Evolutionary conservation across 2,113 vertebrate species (phyloP).

Genomic region (Archilochus colubris): DNA sequence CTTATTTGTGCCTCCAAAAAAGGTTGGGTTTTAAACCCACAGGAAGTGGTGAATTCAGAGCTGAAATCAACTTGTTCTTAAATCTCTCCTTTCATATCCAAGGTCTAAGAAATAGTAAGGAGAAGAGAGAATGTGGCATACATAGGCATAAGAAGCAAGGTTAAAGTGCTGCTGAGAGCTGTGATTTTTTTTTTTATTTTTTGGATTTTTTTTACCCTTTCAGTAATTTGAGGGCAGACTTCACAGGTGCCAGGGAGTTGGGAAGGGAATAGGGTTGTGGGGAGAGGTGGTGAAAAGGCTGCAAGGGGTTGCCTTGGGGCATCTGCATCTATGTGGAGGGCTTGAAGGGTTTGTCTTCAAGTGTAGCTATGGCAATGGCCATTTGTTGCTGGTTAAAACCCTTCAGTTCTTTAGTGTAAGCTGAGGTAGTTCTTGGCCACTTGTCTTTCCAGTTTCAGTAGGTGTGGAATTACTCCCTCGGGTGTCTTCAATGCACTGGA

Average conservation of each 20-base stretch:
- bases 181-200: too few relatives aligned
- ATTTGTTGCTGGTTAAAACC: not conserved
- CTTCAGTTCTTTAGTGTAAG: not conserved
- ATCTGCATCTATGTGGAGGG: not conserved
- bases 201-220: not conserved
- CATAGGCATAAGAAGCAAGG: not conserved
- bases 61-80: not conserved
- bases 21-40: not conserved
- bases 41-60: not conserved
- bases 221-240: not conserved
- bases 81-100: not conserved
- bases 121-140: not conserved
- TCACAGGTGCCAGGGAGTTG: accelerated
- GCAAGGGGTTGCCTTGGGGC: not conserved
- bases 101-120: not conserved
- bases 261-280: not conserved
- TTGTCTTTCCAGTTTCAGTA: not conserved
- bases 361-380: not conserved
- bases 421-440: too few relatives aligned
- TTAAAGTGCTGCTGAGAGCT: not conserved
- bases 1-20: not conserved
- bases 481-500: not conserved
- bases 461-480: not conserved
- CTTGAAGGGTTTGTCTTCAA: not conserved
- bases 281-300: not conserved